Conservation (phyloP, 2,888 invertebrate species). For the Syrphus vitripennis region DNA sequence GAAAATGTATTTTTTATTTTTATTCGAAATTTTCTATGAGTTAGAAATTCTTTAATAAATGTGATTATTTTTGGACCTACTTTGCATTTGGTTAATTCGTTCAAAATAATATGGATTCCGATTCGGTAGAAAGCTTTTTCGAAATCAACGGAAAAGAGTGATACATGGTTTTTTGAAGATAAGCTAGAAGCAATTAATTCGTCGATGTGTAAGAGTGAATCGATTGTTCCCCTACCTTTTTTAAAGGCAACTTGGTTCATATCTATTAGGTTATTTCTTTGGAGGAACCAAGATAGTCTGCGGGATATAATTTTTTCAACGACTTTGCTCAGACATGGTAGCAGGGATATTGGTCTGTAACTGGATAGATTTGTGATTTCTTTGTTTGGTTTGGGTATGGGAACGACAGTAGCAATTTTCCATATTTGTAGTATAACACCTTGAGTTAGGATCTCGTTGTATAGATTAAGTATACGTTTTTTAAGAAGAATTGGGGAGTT, state of each 20-base stretch:
- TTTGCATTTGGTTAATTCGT: neutral
- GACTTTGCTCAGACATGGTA: slow-evolving; percentile 24
- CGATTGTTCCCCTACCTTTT: slow-evolving; percentile 8
- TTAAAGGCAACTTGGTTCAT: neutral
- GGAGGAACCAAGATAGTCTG: neutral
- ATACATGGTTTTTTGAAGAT: too few species aligned
- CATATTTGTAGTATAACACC: slow-evolving; percentile 20
- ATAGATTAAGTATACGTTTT: neutral
- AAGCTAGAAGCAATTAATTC: too few species aligned
- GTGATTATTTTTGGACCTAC: slow-evolving; percentile 12
- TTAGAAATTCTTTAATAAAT: slow-evolving; percentile 7
- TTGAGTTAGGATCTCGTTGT: neutral
- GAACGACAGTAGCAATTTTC: slow-evolving; percentile 17
- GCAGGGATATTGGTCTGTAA: slow-evolving; percentile 41
- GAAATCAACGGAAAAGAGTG: too few species aligned
- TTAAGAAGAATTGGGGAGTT: neutral
- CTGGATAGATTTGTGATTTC: neutral
- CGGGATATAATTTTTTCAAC: slow-evolving; percentile 19
- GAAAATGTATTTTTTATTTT: too few species aligned
- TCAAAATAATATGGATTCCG: neutral
- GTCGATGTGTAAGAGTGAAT: neutral
- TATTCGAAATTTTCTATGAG: neutral
- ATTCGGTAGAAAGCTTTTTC: neutral
- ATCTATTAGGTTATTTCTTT: neutral
- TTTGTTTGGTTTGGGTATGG: slow-evolving; percentile 8